These are phyloP conservation scores for Ornithoptera priamus DNA, from an alignment of 2,888 invertebrate genomes.

Conservation along the genomic window DNA sequence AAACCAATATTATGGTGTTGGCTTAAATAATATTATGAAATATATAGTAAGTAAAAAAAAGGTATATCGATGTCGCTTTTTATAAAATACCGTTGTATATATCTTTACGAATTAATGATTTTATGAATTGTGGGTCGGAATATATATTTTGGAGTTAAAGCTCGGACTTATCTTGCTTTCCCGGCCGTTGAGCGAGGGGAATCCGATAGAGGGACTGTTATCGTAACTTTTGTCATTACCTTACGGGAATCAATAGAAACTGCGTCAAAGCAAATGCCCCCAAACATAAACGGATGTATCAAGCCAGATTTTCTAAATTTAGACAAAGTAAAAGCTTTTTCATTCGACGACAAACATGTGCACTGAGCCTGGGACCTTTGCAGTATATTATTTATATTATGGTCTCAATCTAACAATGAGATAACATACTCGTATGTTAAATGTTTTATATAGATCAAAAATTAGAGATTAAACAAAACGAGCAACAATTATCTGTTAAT, in stretches of 20 bases:
- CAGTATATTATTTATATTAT: no score
- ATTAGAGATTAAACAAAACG: no score
- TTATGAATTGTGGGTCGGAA: constrained; percentile 9
- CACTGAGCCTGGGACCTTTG: no score
- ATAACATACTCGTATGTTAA: no score
- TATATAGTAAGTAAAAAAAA: no score
- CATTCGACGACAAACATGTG: no score
- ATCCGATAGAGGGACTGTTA: constrained; percentile 15
- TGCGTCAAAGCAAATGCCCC: constrained; percentile 7
- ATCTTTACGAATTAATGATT: constrained; percentile 10
- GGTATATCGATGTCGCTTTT: not conserved
- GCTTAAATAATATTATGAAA: no score
- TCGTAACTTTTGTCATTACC: constrained; percentile 22
- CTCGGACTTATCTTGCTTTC: constrained; percentile 20
- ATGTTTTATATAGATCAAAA: no score
- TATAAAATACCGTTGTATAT: not conserved
- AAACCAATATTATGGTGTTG: no score
- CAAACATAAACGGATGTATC: not conserved
- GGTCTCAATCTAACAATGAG: no score
- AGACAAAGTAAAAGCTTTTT: no score
- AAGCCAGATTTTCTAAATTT: not conserved
- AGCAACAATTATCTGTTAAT: no score
- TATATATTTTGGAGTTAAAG: constrained; percentile 1
- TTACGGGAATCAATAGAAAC: constrained; percentile 11
- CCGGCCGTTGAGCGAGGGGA: constrained; percentile 11